A percentile compares a stretch with the other conserved stretches of the same genome.
Evolutionary conservation across 1,140 invertebrate genomes (phyloP).

Genomic region (Microvelia longipes): DNA sequence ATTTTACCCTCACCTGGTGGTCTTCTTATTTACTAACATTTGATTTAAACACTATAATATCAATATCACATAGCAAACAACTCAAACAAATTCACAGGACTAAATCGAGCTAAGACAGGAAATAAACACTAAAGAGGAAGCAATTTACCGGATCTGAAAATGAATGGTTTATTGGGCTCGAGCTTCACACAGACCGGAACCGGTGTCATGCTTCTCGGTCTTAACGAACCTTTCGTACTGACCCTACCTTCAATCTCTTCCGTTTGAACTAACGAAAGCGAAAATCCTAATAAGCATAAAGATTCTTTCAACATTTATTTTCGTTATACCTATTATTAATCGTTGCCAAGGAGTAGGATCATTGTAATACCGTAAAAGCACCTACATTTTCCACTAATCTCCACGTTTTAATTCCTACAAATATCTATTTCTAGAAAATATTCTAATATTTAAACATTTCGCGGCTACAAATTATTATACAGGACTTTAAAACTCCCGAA

Average conservation of each 20-base stretch:
- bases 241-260: background rate
- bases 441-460: no score
- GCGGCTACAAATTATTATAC: no score
- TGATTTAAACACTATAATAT: slow-evolving; percentile 10
- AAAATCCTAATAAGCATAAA: background rate
- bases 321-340: no score
- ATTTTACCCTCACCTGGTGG: no score
- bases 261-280: slow-evolving; percentile 1
- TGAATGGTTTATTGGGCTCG: background rate
- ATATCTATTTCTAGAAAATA: no score
- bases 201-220: background rate
- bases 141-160: background rate
- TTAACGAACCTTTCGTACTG: background rate
- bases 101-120: slow-evolving; percentile 1
- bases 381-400: no score
- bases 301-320: no score
- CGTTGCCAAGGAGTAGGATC: no score
- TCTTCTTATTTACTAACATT: no score
- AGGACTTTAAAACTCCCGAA: no score
- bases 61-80: background rate
- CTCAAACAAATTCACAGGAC: background rate
- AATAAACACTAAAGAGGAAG: slow-evolving; percentile 2
- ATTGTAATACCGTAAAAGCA: no score
- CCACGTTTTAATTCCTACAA: no score
- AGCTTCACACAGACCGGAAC: background rate